These are phyloP conservation scores for Nesoenas mayeri DNA, from an alignment of 2,113 vertebrate genomes.

Conservation along the genomic window DNA sequence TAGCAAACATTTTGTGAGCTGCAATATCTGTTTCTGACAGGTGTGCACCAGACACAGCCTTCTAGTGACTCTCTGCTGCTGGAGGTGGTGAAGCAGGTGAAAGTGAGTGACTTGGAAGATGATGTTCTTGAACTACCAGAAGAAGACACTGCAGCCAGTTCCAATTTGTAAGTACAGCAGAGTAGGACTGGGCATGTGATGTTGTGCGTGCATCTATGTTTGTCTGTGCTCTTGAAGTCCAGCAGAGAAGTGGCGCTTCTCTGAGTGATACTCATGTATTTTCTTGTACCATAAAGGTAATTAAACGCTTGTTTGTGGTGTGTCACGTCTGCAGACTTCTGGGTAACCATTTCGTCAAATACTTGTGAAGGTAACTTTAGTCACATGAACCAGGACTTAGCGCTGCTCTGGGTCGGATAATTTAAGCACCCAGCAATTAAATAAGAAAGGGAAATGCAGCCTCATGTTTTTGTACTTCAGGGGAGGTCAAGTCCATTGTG, in stretches of 20 bases:
- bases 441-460: neutral
- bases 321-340: neutral
- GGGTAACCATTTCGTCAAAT: neutral
- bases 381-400: neutral
- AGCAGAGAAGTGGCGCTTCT: neutral
- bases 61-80: conserved; percentile 89
- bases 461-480: neutral
- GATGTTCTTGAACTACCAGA: conserved; percentile 92
- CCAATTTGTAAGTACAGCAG: conserved; percentile 70
- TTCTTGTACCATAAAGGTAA: neutral
- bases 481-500: neutral
- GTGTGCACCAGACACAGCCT: conserved; percentile 83
- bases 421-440: neutral
- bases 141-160: conserved; percentile 80
- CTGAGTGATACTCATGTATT: neutral
- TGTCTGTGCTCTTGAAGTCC: neutral
- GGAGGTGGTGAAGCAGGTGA: conserved; percentile 95
- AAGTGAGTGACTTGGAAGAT: conserved; percentile 93
- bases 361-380: neutral
- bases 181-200: neutral
- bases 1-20: neutral
- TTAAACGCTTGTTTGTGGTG: neutral
- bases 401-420: neutral
- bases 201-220: rapidly evolving
- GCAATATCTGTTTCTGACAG: conserved; percentile 62